Evolutionary conservation across 2,888 invertebrate genomes (phyloP), one percentile per base, ranked within the genome.

Genomic region (Dynastes grantii): DNA sequence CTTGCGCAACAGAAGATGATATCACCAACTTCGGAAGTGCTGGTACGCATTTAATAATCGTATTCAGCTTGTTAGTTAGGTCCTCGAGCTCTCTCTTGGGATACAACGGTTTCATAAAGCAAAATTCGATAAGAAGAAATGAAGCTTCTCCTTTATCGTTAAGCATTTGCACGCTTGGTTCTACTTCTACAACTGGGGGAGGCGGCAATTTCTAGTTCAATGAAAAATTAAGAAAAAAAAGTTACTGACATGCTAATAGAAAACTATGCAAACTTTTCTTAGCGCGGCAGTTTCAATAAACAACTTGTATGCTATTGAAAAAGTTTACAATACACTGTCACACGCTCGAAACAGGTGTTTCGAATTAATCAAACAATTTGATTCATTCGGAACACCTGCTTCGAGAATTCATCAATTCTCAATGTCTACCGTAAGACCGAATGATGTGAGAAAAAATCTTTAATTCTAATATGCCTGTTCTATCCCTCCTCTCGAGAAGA

Each of bases 51-150:
- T 83, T 83, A 49, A 85, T 80, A 11, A 85, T 53, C 32, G 81
- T 63, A 1, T 78, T 77, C 55, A 83, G 77, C 32, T 84, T 82
- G 11, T 82, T 70, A 8, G 84, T 81, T 22, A 89, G 73, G 80
- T 89, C 87, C 80, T 88, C 87, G 3, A 88, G 51, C 13, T 85
- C 78, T 78, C 84, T 80, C 79, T 83, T 82, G 32, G 83, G 82
- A 22, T 81, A 80, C 8, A 89, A 77, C 0, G 89, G 85, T 55
- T 84, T 83, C 40, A 85, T 81, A 27, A 89, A 80, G 81, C 87
- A 88, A 11, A 89, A 83, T 83, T 89, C 88, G 1, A 88, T 78
- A 22, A 89, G 80, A 32, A 89, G 83, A 80, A 89, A 88, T 40
- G 88, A 87, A 29, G 85, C 86, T 73, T 84, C 79, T 9, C 86